These are phyloP conservation scores for Brachyistius frenatus DNA, from an alignment of 2,113 vertebrate species.

Conservation along the genomic window DNA sequence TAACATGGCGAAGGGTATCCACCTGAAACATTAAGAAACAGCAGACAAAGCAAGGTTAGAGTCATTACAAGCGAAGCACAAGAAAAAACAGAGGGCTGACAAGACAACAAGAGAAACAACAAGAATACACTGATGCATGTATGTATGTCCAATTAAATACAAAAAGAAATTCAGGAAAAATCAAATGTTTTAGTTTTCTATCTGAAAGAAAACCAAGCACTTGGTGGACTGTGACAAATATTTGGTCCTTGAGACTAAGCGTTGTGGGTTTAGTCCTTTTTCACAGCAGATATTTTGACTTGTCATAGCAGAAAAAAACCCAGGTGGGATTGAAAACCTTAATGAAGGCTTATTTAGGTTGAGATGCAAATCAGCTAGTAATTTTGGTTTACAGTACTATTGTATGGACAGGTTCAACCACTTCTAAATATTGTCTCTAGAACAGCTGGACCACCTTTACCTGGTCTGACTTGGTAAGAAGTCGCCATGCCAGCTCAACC, in stretches of 20 bases:
- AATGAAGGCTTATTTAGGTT: background rate
- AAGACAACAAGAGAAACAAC: conserved; percentile 53
- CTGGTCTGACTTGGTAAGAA: background rate
- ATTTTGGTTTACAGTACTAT: background rate
- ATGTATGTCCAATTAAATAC: conserved; percentile 35
- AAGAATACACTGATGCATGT: conserved; percentile 23
- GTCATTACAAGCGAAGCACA: conserved; percentile 46
- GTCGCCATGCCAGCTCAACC: background rate
- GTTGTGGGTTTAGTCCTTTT: background rate
- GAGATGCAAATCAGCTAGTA: background rate
- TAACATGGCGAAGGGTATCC: conserved; percentile 99
- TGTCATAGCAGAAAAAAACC: background rate
- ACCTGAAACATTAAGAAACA: conserved; percentile 91
- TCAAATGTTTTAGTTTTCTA: conserved; percentile 4
- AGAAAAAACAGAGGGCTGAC: conserved; percentile 49
- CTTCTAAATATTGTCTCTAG: no score
- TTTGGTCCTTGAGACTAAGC: conserved; percentile 27
- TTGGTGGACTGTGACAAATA: background rate
- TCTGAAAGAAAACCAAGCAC: conserved; percentile 32
- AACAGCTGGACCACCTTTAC: background rate
- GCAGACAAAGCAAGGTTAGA: conserved; percentile 80
- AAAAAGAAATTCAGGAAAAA: conserved; percentile 12
- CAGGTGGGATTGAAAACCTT: no score
- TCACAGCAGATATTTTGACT: background rate
- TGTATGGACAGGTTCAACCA: background rate